These are phyloP conservation scores for Zoanthus sansibaricus DNA, from an alignment of 92 coral and sea anemone genomes.

Conservation along the genomic window DNA sequence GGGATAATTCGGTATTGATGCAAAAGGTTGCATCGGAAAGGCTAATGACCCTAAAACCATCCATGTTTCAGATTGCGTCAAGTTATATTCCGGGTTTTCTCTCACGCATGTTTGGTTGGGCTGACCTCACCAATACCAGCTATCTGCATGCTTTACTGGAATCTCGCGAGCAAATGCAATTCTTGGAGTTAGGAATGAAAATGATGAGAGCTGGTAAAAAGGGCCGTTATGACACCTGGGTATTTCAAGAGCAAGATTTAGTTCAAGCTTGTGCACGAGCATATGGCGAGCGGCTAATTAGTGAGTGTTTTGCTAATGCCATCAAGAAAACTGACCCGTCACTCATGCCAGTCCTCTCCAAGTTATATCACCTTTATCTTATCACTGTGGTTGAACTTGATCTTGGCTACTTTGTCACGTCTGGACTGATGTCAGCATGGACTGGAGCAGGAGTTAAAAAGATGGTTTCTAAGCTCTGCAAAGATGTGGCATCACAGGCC, in stretches of 20 bases:
- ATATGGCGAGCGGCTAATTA: conserved; percentile 83
- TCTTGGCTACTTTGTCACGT: conserved; percentile 83
- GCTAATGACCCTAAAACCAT: conserved; percentile 77
- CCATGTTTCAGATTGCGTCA: conserved; percentile 32
- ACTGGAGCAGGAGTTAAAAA: conserved; percentile 69
- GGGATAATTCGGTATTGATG: conserved; percentile 92
- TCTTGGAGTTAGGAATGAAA: conserved; percentile 83
- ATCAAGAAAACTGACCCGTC: conserved; percentile 70
- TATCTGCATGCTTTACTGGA: conserved; percentile 76
- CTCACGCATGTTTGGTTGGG: conserved; percentile 42
- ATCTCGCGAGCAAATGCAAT: conserved; percentile 76
- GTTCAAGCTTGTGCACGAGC: conserved; percentile 84
- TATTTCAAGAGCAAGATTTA: conserved; percentile 83
- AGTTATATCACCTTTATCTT: conserved; percentile 78
- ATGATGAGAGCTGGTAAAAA: conserved; percentile 77
- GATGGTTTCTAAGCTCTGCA: conserved; percentile 81
- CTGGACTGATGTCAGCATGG: conserved; percentile 68
- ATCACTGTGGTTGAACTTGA: conserved; percentile 68
- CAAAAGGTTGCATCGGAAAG: conserved; percentile 91
- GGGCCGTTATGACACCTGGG: conserved; percentile 82
- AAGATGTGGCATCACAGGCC: conserved; percentile 79
- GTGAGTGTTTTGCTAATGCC: conserved; percentile 76
- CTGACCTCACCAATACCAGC: conserved; percentile 58
- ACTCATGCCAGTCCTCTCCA: conserved; percentile 70
- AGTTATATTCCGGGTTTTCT: conserved; percentile 22